Conservation (phyloP, 2,797 vertebrate species). For the Hypotaenidia philippensis region DNA sequence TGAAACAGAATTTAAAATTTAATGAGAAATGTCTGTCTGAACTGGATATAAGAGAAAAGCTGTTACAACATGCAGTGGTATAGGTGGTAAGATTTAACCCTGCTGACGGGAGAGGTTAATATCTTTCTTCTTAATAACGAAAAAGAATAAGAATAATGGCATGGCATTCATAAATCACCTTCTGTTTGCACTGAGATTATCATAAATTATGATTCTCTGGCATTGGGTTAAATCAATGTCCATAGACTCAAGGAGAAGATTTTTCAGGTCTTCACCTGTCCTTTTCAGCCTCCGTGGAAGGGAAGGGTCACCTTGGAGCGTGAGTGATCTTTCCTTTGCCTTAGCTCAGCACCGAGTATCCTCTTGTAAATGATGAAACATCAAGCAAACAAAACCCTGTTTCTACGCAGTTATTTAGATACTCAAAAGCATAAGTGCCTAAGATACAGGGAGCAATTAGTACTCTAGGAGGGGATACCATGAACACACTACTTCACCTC, state of each 20-base stretch:
- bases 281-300: neutral
- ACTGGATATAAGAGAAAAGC: neutral
- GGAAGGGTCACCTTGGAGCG: neutral
- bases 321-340: neutral
- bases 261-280: neutral
- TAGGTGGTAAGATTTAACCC: slow-evolving; percentile 14
- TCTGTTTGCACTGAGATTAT: neutral
- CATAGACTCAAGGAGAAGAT: neutral
- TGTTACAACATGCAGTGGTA: neutral
- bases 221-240: slow-evolving; percentile 14
- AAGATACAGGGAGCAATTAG: neutral
- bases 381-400: neutral
- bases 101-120: neutral
- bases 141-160: slow-evolving; percentile 6
- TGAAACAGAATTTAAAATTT: neutral
- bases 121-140: slow-evolving; percentile 1
- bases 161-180: neutral
- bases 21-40: neutral
- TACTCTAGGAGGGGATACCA: neutral
- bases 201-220: neutral
- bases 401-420: neutral
- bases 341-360: neutral
- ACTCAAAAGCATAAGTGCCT: neutral
- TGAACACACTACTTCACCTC: neutral
- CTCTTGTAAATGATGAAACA: neutral